Evolutionary conservation across 2,888 invertebrate genomes (phyloP).

Genomic region (Erannis defoliaria): DNA sequence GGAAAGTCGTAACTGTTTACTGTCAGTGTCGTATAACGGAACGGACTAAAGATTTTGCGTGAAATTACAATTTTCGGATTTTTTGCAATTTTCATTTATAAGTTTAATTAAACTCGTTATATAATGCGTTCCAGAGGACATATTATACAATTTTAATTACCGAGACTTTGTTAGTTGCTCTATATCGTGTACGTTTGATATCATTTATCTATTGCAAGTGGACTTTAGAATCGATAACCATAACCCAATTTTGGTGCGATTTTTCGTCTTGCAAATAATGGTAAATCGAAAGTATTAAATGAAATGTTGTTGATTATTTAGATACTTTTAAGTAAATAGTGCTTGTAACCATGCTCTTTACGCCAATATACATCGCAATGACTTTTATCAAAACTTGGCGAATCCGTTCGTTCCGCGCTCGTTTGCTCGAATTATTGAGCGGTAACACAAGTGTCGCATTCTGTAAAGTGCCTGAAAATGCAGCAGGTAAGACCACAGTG

Average conservation of each 20-base stretch:
- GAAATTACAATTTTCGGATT: constrained; percentile 11
- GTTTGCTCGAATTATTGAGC: constrained; percentile 87
- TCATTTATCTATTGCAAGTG: constrained; percentile 52
- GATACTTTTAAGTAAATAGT: constrained; percentile 12
- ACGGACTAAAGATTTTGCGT: constrained; percentile 6
- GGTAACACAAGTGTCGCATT: constrained; percentile 88
- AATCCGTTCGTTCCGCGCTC: constrained; percentile 89
- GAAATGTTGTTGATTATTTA: constrained; percentile 4
- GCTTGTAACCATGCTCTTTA: constrained; percentile 88
- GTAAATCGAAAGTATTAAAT: constrained; percentile 41
- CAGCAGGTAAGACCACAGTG: constrained; percentile 65
- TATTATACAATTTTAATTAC: constrained; percentile 7
- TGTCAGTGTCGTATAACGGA: too few species aligned
- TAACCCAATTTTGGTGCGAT: constrained; percentile 64
- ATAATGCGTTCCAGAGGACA: constrained; percentile 10
- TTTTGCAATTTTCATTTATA: not conserved
- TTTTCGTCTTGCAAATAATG: constrained; percentile 31
- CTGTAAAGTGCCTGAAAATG: constrained; percentile 86
- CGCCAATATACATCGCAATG: constrained; percentile 93
- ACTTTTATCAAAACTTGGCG: constrained; percentile 94
- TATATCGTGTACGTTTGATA: constrained; percentile 25
- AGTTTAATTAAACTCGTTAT: not conserved
- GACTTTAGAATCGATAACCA: constrained; percentile 83
- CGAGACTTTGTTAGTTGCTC: not conserved
- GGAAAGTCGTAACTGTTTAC: not conserved